A percentile compares a stretch with the other conserved stretches of the same genome.
Evolutionary conservation across 2,113 vertebrate genomes (phyloP).

Genomic region (Thinocorus orbignyianus): DNA sequence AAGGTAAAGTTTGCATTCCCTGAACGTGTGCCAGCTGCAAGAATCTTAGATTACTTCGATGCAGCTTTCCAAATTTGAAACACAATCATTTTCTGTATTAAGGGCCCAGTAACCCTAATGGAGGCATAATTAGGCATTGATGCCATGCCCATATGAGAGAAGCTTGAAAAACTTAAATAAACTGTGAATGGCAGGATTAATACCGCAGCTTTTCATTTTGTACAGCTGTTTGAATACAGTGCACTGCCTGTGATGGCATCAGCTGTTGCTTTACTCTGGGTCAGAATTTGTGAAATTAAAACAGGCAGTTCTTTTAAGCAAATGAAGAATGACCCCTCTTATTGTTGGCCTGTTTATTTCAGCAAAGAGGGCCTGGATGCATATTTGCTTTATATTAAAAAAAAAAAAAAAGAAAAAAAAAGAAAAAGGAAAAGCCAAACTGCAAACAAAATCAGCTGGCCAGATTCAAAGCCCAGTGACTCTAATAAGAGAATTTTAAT

Average conservation of each 20-base stretch:
- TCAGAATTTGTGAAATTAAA: conserved; percentile 22
- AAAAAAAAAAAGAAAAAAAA: background rate
- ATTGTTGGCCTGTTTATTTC: conserved; percentile 20
- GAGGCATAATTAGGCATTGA: conserved; percentile 58
- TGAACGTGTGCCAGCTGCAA: background rate
- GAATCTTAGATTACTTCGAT: background rate
- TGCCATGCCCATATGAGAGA: conserved; percentile 55
- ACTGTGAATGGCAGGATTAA: conserved; percentile 61
- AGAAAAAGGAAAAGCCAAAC: background rate
- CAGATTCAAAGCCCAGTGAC: background rate
- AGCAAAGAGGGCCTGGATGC: background rate
- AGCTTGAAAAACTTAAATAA: conserved; percentile 61
- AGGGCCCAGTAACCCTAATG: conserved; percentile 18
- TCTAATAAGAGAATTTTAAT: background rate
- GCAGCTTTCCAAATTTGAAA: conserved; percentile 41
- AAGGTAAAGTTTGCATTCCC: conserved; percentile 40
- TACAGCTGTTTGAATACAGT: conserved; percentile 64
- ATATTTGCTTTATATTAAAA: background rate
- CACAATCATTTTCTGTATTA: conserved; percentile 63
- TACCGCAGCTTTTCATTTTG: conserved; percentile 34
- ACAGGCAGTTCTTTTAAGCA: conserved; percentile 23
- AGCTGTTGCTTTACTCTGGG: conserved; percentile 21
- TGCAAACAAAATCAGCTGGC: background rate
- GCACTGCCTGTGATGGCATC: conserved; percentile 44
- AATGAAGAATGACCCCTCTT: background rate